Conservation (phyloP, 2,797 vertebrate species). For the Synanceia verrucosa region DNA sequence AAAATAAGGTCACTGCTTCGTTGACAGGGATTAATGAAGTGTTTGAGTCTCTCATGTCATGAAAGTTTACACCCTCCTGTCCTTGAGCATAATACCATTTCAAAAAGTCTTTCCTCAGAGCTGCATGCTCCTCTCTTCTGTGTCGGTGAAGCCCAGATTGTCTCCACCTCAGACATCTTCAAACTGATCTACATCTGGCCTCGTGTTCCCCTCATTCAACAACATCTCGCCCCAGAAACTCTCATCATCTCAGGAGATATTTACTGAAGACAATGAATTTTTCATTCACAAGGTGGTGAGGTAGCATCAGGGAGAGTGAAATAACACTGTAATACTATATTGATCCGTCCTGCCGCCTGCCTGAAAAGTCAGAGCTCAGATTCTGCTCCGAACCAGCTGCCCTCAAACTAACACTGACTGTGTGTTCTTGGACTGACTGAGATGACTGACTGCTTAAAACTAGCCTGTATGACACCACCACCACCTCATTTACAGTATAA, state of each 20-base stretch:
- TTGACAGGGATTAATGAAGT: not conserved
- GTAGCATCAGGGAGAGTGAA: conserved; percentile 10
- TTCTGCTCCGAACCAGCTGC: conserved; percentile 7
- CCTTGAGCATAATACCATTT: not conserved
- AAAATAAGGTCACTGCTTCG: not conserved
- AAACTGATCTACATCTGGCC: conserved; percentile 13
- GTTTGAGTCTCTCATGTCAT: not conserved
- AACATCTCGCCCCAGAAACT: conserved; percentile 31
- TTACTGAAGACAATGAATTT: conserved; percentile 41
- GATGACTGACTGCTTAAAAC: too few species aligned
- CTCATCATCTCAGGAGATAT: conserved; percentile 41
- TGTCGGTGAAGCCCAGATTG: not conserved
- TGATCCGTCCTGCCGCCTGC: conserved; percentile 42
- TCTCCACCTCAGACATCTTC: conserved; percentile 15
- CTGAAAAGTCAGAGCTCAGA: conserved; percentile 34
- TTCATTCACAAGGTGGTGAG: conserved; percentile 26
- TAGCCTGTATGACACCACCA: too few species aligned
- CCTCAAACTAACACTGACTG: not conserved
- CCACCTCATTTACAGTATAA: not conserved
- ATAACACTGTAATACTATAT: conserved; percentile 55
- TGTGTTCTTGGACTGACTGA: not conserved
- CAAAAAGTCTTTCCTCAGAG: not conserved
- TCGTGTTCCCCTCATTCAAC: not conserved
- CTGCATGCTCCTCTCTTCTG: not conserved
- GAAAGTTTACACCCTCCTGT: not conserved